A percentile compares a stretch with the other conserved stretches of the same genome.
Conservation (phyloP, 1,140 invertebrate species). For the Pygmarrhopalites habei region DNA sequence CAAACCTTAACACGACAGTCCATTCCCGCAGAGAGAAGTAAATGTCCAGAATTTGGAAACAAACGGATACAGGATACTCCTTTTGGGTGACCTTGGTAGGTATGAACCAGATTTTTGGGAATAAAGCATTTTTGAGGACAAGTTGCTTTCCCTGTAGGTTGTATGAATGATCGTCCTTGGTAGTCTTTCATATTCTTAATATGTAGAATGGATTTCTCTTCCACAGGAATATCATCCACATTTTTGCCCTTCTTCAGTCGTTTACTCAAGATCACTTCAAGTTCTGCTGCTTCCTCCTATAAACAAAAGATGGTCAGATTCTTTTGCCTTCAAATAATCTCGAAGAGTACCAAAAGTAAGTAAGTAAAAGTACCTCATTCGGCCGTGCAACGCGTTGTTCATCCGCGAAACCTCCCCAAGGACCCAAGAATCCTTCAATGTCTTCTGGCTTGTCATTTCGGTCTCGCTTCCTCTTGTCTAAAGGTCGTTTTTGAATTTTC, state of each 20-base stretch:
- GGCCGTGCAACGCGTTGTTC: conserved; percentile 83
- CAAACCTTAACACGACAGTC: conserved; percentile 86
- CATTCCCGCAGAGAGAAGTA: conserved; percentile 92
- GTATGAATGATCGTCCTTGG: conserved; percentile 90
- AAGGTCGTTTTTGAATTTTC: conserved; percentile 58
- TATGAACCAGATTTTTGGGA: conserved; percentile 93
- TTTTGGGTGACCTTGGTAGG: conserved; percentile 95
- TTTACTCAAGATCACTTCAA: conserved; percentile 93
- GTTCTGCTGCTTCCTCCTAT: conserved; percentile 79
- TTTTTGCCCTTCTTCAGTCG: conserved; percentile 73
- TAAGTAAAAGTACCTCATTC: conserved; percentile 63
- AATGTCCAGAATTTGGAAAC: conserved; percentile 91
- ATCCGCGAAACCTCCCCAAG: conserved; percentile 92
- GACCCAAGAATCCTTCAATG: conserved; percentile 90
- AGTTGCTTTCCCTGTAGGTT: conserved; percentile 89
- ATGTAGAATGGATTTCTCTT: conserved; percentile 92
- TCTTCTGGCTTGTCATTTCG: conserved; percentile 87
- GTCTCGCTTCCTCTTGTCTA: conserved; percentile 82
- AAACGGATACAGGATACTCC: conserved; percentile 92
- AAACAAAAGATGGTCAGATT: too few relatives aligned
- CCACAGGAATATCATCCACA: conserved; percentile 81
- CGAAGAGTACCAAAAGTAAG: too few relatives aligned
- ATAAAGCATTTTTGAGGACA: conserved; percentile 94
- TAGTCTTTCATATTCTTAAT: conserved; percentile 76
- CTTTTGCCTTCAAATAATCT: too few relatives aligned